phyloP scores from a whole-genome alignment of 2,113 vertebrate species.

The Saccopteryx leptura region DNA sequence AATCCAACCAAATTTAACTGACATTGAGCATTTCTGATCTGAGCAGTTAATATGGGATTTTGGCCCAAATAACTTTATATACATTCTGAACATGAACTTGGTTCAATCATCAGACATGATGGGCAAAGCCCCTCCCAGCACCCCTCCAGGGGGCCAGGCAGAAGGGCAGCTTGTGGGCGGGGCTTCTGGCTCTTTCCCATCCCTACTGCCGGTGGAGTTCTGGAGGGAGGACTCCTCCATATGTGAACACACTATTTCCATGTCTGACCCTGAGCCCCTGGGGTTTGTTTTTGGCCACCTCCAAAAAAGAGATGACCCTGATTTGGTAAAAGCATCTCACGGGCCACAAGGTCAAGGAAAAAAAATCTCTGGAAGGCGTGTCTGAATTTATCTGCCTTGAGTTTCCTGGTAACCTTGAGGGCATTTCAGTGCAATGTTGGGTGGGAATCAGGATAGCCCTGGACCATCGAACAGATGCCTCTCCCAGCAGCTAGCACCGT shows the following conservation, averaged over 20 bases:
- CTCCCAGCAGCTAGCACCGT: not conserved
- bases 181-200: not conserved
- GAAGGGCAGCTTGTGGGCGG: not conserved
- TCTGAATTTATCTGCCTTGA: not conserved
- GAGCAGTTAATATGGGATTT: constrained; percentile 90
- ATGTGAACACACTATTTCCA: not conserved
- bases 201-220: not conserved
- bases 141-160: constrained; percentile 12
- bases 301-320: not conserved
- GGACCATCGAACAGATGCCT: not conserved
- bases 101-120: constrained; percentile 87
- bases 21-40: constrained; percentile 89
- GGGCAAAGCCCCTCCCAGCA: constrained; percentile 76
- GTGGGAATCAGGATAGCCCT: not conserved
- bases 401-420: not conserved
- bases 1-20: constrained; percentile 89
- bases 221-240: not conserved
- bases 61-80: constrained; percentile 80
- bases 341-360: not conserved
- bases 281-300: not conserved
- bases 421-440: not conserved
- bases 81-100: constrained; percentile 88
- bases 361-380: not conserved
- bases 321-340: not conserved
- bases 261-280: not conserved